phyloP scores from a whole-genome alignment of 2,797 vertebrate species.

The Acrocephalus scirpaceus region DNA sequence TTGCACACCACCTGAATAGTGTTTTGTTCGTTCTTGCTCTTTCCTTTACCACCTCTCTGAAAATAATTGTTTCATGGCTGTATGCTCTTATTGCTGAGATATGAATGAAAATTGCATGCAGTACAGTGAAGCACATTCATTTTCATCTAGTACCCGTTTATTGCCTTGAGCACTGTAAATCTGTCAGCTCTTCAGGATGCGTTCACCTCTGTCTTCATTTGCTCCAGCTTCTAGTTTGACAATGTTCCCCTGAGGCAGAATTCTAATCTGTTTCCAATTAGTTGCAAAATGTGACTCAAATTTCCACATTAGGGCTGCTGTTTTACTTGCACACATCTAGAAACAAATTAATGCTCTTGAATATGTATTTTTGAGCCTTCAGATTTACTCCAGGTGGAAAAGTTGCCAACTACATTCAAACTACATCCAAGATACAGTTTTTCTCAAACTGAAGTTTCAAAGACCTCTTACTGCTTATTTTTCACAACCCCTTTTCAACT shows the following conservation, averaged over 20 bases:
- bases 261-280: conserved; percentile 88
- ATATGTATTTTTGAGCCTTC: conserved; percentile 77
- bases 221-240: conserved; percentile 84
- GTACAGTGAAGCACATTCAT: conserved; percentile 75
- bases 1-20: neutral
- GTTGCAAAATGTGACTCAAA: conserved; percentile 86
- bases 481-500: neutral
- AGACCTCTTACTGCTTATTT: neutral
- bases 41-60: conserved; percentile 32
- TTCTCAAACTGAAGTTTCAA: neutral
- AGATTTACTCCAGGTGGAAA: conserved; percentile 62
- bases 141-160: conserved; percentile 78
- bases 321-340: conserved; percentile 82
- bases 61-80: conserved; percentile 73
- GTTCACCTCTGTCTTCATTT: conserved; percentile 85
- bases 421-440: conserved; percentile 40
- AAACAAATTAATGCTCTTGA: conserved; percentile 81
- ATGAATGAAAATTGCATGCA: conserved; percentile 68
- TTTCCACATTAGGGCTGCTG: conserved; percentile 83
- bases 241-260: conserved; percentile 83
- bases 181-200: conserved; percentile 82
- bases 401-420: conserved; percentile 65
- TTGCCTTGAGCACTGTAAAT: conserved; percentile 84
- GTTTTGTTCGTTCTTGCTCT: conserved; percentile 37
- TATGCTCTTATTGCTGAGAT: conserved; percentile 70